phyloP scores from a whole-genome alignment of 2,888 invertebrate genomes.

The Philopedon plagiatum region DNA sequence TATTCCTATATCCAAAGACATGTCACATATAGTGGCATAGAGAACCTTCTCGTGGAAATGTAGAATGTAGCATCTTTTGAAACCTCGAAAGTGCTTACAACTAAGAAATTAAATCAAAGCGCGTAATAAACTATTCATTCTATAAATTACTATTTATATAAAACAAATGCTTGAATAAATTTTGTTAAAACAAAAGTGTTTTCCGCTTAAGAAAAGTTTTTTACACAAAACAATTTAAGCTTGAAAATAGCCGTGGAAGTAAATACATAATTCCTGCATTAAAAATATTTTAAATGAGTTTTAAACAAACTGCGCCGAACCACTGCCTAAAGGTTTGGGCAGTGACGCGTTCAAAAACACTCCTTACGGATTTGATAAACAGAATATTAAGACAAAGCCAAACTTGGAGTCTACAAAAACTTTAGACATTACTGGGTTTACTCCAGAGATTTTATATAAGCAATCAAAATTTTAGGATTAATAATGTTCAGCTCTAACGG shows the following conservation, averaged over 20 bases:
- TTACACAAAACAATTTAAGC: background rate
- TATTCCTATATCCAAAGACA: too few species aligned
- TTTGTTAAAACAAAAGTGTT: background rate
- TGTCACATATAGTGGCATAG: too few species aligned
- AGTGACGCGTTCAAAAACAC: conserved; percentile 11
- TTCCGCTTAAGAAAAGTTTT: background rate
- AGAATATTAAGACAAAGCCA: conserved; percentile 12
- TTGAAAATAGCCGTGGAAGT: background rate
- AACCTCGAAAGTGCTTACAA: too few species aligned
- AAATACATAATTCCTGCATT: background rate
- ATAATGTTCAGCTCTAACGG: too few species aligned
- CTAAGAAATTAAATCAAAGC: too few species aligned
- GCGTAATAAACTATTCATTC: too few species aligned
- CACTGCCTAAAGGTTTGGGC: background rate
- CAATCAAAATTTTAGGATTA: too few species aligned
- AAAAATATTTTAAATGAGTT: background rate
- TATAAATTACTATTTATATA: too few species aligned
- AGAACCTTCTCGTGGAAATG: too few species aligned
- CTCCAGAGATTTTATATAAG: background rate
- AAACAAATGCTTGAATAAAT: too few species aligned
- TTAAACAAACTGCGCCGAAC: background rate
- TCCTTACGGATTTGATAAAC: conserved; percentile 15
- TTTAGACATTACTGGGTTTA: background rate
- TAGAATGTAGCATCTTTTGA: too few species aligned
- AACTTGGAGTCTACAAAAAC: background rate